Conservation (phyloP, 2,888 invertebrate species). For the Lasioglossum pauxillum region DNA sequence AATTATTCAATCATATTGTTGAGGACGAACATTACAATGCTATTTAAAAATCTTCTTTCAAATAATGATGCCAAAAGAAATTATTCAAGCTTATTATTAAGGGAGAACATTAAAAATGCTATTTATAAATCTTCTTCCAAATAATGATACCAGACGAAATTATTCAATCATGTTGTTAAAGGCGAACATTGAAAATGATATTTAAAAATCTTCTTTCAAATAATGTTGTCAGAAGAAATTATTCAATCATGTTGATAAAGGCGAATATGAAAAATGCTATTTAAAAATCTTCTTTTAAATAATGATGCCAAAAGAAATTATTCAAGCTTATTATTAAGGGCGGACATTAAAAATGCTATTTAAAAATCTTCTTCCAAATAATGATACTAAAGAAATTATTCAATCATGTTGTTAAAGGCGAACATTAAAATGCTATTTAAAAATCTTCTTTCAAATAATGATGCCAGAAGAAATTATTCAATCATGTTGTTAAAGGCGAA, state of each 20-base stretch:
- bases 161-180: neutral
- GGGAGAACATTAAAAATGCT: neutral
- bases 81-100: neutral
- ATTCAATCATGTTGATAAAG: too few relatives aligned
- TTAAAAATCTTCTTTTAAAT: neutral
- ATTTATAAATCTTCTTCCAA: neutral
- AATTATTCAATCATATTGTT: neutral
- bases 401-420: neutral
- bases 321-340: neutral
- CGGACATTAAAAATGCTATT: neutral
- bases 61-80: neutral
- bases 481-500: neutral
- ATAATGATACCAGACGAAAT: neutral
- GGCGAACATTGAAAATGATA: neutral
- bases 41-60: neutral
- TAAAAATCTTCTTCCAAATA: neutral
- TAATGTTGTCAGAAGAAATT: too few relatives aligned
- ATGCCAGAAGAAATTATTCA: neutral
- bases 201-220: neutral
- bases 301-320: neutral
- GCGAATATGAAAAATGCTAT: neutral
- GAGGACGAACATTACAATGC: neutral
- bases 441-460: neutral
- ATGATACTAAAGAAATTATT: neutral
- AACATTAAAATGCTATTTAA: neutral